A percentile compares a stretch with the other conserved stretches of the same genome.
Evolutionary conservation across 2,888 invertebrate species (phyloP).

Genomic region (Leptinotarsa juncta): DNA sequence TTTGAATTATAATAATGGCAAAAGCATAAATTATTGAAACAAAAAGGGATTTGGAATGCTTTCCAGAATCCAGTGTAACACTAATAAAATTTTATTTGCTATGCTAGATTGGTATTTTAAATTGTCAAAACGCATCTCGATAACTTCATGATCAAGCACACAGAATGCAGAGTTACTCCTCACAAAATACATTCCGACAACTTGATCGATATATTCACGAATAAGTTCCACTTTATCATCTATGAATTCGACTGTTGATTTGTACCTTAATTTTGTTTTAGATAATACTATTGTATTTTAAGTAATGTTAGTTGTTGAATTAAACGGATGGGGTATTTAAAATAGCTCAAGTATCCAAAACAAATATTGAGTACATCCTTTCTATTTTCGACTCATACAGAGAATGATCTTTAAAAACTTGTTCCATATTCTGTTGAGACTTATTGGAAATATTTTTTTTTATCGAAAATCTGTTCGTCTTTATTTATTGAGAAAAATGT

Average conservation of each 20-base stretch:
- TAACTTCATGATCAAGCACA: background rate
- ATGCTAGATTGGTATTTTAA: background rate
- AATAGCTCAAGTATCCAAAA: background rate
- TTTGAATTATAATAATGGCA: too few relatives aligned
- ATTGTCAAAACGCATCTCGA: background rate
- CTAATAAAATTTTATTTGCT: background rate
- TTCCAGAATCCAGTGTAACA: too few relatives aligned
- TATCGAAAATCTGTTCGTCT: background rate
- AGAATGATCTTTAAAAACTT: background rate
- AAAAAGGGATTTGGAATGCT: too few relatives aligned
- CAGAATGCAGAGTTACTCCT: background rate
- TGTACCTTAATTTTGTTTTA: constrained; percentile 36
- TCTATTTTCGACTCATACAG: background rate
- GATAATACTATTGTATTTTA: constrained; percentile 15
- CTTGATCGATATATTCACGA: background rate
- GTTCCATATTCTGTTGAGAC: background rate
- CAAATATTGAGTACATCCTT: background rate
- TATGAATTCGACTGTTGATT: constrained; percentile 35
- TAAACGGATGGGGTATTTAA: background rate
- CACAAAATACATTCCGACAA: background rate
- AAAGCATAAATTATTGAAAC: too few relatives aligned
- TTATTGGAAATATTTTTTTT: background rate
- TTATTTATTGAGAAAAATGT: background rate
- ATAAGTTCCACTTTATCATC: background rate
- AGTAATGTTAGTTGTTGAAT: constrained; percentile 24